Evolutionary conservation across 2,888 invertebrate genomes (phyloP).

Genomic region (Tryphoninae sp.): DNA sequence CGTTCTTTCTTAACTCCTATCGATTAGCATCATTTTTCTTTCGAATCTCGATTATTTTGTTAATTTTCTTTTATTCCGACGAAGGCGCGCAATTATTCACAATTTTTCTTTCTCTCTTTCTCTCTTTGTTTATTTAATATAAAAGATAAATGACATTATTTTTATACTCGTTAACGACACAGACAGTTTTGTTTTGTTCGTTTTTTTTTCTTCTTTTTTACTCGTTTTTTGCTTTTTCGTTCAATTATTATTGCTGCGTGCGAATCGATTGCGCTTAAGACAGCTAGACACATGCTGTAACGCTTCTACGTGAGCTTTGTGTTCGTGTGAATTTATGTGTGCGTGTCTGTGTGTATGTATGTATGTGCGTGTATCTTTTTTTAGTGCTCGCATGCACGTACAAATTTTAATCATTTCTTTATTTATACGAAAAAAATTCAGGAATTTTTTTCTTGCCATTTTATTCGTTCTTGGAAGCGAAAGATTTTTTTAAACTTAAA

Average conservation of each 20-base stretch:
- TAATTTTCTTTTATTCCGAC: constrained; percentile 67
- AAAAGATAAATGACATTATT: constrained; percentile 73
- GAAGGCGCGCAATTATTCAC: constrained; percentile 73
- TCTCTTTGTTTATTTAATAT: constrained; percentile 66
- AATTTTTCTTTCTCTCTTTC: constrained; percentile 63
- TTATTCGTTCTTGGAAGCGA: not conserved
- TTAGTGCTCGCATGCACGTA: constrained; percentile 16
- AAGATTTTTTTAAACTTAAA: not conserved
- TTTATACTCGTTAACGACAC: constrained; percentile 56
- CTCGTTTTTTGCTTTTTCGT: constrained; percentile 7
- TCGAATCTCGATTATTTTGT: constrained; percentile 62
- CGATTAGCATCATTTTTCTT: constrained; percentile 43
- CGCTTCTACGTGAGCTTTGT: not conserved
- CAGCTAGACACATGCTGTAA: constrained; percentile 30
- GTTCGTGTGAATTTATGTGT: not conserved
- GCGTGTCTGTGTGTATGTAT: not conserved
- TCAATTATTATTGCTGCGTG: constrained; percentile 20
- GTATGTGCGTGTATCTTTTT: not conserved
- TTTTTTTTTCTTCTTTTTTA: constrained; percentile 41
- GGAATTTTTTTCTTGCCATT: too few species aligned
- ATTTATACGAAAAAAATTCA: not conserved
- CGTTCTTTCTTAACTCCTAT: constrained; percentile 68
- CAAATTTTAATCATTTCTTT: constrained; percentile 16
- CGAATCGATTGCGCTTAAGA: constrained; percentile 31
- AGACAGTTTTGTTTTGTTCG: constrained; percentile 38